Conservation (phyloP, 2,113 vertebrate genomes). For the Centropus bengalensis region DNA sequence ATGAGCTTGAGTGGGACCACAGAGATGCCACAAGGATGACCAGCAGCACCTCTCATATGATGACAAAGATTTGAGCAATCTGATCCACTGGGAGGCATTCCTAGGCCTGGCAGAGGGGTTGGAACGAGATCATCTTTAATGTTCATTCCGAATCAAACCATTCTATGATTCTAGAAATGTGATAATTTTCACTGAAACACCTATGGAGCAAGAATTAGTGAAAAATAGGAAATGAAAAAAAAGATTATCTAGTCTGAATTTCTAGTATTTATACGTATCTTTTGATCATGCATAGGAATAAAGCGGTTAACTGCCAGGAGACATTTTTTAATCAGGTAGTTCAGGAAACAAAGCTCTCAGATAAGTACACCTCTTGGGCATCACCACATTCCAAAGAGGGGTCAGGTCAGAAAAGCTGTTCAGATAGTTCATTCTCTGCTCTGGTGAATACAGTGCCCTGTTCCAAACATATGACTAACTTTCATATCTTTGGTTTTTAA, state of each 20-base stretch:
- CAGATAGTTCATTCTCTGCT: not conserved
- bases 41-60: too few species aligned
- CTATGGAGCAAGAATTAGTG: not conserved
- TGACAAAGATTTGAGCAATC: too few species aligned
- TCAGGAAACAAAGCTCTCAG: not conserved
- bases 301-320: not conserved
- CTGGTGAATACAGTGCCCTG: not conserved
- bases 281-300: not conserved
- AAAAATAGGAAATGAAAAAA: not conserved
- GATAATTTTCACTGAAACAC: not conserved
- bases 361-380: not conserved
- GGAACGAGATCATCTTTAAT: not conserved
- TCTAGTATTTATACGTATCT: not conserved
- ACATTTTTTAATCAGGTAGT: not conserved
- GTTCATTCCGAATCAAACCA: not conserved
- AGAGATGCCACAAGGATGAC: too few species aligned
- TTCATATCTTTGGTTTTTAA: not conserved
- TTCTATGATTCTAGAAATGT: not conserved
- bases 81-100: too few species aligned
- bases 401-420: not conserved
- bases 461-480: not conserved
- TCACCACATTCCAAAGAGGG: not conserved
- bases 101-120: fast-evolving
- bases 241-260: not conserved
- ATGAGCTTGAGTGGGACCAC: not conserved